Evolutionary conservation across 2,888 invertebrate species (phyloP).

Genomic region (Deroplatys truncata): DNA sequence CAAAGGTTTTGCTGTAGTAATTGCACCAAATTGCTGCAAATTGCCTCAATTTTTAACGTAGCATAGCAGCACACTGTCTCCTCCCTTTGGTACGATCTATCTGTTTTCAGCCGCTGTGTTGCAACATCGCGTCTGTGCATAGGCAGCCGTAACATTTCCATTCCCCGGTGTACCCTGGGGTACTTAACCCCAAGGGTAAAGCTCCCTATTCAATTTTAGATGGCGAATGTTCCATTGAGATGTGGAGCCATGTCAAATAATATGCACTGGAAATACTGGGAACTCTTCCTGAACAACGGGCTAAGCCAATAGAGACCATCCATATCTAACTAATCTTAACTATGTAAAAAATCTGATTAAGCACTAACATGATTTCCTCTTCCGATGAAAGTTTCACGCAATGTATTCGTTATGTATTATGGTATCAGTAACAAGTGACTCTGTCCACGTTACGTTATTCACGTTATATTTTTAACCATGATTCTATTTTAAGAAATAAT

Average conservation of each 20-base stretch:
- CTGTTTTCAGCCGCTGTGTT: not conserved
- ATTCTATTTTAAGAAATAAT: too few relatives aligned
- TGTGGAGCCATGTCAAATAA: not conserved
- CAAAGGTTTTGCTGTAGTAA: not conserved
- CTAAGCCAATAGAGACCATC: too few relatives aligned
- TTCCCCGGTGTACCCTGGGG: not conserved
- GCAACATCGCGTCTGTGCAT: not conserved
- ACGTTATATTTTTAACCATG: too few relatives aligned
- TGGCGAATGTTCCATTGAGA: not conserved
- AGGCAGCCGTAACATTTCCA: too few relatives aligned
- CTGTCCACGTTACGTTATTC: too few relatives aligned
- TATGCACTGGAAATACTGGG: not conserved
- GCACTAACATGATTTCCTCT: too few relatives aligned
- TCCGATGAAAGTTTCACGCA: too few relatives aligned
- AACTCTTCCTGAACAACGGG: not conserved
- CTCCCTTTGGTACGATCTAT: not conserved
- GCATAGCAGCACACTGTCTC: not conserved
- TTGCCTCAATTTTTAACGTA: not conserved
- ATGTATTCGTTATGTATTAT: too few relatives aligned
- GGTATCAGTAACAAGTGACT: too few relatives aligned
- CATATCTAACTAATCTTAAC: too few relatives aligned
- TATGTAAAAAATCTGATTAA: too few relatives aligned
- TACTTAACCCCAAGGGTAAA: not conserved
- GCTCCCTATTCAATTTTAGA: not conserved
- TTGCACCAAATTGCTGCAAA: not conserved